Evolutionary conservation across 2,113 vertebrate genomes (phyloP).

Genomic region (Dissostichus mawsoni): DNA sequence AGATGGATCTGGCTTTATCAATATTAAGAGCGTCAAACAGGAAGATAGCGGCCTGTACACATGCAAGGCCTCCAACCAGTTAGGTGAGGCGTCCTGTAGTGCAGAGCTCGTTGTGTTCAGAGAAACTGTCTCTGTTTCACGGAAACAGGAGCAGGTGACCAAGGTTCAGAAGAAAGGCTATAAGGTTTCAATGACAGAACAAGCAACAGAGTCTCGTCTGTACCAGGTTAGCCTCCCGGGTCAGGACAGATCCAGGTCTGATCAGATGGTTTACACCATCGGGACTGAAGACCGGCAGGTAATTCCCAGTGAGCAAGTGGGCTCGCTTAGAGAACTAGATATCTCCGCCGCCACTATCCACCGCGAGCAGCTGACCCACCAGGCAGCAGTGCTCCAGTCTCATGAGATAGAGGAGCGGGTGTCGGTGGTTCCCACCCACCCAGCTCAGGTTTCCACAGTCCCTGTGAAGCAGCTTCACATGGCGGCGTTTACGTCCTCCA

Average conservation of each 20-base stretch:
- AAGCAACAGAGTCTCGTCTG: slow-evolving; percentile 84
- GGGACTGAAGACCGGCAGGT: slow-evolving; percentile 84
- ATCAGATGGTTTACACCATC: slow-evolving; percentile 86
- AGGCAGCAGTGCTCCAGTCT: slow-evolving; percentile 82
- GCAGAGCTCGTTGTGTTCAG: slow-evolving; percentile 87
- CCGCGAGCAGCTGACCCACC: slow-evolving; percentile 81
- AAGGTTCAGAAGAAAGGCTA: slow-evolving; percentile 79
- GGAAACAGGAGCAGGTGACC: slow-evolving; percentile 65
- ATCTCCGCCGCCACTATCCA: slow-evolving; percentile 82
- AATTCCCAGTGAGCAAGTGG: slow-evolving; percentile 83
- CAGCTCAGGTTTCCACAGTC: slow-evolving; percentile 64
- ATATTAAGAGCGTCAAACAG: slow-evolving; percentile 76
- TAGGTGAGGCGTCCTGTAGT: slow-evolving; percentile 85
- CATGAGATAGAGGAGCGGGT: slow-evolving; percentile 82
- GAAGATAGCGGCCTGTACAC: slow-evolving; percentile 88
- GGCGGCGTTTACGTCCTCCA: slow-evolving; percentile 81
- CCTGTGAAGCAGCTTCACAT: slow-evolving; percentile 77
- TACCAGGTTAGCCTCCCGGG: slow-evolving; percentile 85
- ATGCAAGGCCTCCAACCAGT: slow-evolving; percentile 85
- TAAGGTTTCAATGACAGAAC: slow-evolving; percentile 80
- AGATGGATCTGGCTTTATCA: slow-evolving; percentile 88
- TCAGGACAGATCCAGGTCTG: slow-evolving; percentile 71
- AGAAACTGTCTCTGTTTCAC: slow-evolving; percentile 68
- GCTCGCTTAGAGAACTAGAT: slow-evolving; percentile 73
- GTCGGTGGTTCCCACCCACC: slow-evolving; percentile 63